Conservation (phyloP, 2,797 vertebrate species). For the Thaleichthys pacificus region DNA sequence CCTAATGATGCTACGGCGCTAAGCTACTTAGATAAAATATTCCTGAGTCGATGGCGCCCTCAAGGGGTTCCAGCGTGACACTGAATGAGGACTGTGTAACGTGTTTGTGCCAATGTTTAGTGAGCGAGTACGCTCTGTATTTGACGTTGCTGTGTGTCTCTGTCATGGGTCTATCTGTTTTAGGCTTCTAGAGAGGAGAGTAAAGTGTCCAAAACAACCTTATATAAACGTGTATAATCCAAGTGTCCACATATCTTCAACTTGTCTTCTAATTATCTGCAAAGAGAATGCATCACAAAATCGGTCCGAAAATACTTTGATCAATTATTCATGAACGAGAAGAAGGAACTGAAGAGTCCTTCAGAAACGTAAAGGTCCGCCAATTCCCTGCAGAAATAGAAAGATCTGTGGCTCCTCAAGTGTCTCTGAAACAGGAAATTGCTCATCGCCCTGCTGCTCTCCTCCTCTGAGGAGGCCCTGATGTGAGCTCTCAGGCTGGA, state of each 20-base stretch:
- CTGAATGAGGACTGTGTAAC: background rate
- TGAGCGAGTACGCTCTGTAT: background rate
- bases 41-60: constrained; percentile 46
- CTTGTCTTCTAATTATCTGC: constrained; percentile 14
- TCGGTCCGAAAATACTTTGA: background rate
- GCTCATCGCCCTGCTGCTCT: constrained; percentile 42
- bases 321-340: constrained; percentile 11
- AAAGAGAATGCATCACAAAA: constrained; percentile 6
- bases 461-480: constrained; percentile 38
- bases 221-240: too few relatives aligned
- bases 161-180: background rate
- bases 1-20: too few relatives aligned
- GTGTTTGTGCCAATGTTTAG: constrained; percentile 1
- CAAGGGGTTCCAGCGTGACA: constrained; percentile 48
- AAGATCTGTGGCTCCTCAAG: constrained; percentile 30
- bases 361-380: constrained; percentile 18
- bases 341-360: background rate
- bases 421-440: constrained; percentile 34
- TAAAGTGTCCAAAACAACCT: constrained; percentile 13
- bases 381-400: constrained; percentile 17
- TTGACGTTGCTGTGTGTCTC: background rate
- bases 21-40: background rate
- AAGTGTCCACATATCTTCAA: constrained; percentile 10
- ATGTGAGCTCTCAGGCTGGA: constrained; percentile 36
- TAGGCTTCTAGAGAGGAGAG: background rate